Percentiles rank a stretch among this genome's conserved stretches.
Evolutionary conservation across 2,888 invertebrate genomes (phyloP).

Genomic region (Cantharis nigra): DNA sequence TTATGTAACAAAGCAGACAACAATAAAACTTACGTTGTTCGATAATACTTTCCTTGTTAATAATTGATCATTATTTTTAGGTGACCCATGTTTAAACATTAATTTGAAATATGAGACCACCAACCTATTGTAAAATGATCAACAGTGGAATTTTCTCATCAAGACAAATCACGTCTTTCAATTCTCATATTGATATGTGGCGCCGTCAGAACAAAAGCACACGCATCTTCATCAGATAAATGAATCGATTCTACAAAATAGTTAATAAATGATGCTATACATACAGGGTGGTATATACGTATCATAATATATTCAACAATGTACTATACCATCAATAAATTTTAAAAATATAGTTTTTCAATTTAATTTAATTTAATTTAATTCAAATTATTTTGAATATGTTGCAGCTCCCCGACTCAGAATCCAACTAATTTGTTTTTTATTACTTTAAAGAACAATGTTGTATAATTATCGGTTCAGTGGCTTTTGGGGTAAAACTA

Average conservation of each 20-base stretch:
- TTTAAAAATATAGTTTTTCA: no score
- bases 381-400: no score
- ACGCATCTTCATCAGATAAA: slow-evolving; percentile 21
- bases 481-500: no score
- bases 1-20: neutral
- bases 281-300: neutral
- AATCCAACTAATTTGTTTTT: no score
- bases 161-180: slow-evolving; percentile 14
- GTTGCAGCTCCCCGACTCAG: no score
- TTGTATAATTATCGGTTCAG: no score
- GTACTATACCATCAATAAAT: no score
- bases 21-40: neutral
- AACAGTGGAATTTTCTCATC: slow-evolving; percentile 6
- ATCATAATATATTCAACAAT: neutral
- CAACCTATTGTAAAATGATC: slow-evolving; percentile 13
- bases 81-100: slow-evolving; percentile 9
- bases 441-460: no score
- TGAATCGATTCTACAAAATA: slow-evolving; percentile 13
- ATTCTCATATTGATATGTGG: slow-evolving; percentile 17
- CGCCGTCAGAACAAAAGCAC: slow-evolving; percentile 17
- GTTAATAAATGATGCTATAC: slow-evolving; percentile 6
- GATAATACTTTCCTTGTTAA: slow-evolving; percentile 7
- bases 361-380: no score
- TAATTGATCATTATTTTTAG: slow-evolving; percentile 15
- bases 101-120: slow-evolving; percentile 20